A percentile compares a stretch with the other conserved stretches of the same genome.
phyloP scores from a whole-genome alignment of 2,113 vertebrate genomes.

The Recurvirostra avosetta region DNA sequence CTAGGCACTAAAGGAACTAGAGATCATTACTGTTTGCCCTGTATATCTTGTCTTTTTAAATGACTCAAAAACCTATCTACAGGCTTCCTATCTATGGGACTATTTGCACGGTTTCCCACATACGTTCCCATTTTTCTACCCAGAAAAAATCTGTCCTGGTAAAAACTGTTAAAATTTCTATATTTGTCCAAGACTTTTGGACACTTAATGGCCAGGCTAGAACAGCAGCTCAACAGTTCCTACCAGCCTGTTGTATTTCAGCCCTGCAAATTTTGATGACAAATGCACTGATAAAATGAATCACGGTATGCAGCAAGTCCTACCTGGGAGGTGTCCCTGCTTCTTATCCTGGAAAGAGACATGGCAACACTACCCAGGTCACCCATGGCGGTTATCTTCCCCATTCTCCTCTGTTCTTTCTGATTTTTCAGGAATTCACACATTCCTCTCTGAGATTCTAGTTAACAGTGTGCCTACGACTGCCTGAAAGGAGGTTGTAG shows the following conservation, averaged over 20 bases:
- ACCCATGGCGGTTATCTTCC: background rate
- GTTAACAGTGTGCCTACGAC: background rate
- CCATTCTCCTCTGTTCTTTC: background rate
- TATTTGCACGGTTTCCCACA: background rate
- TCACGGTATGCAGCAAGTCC: background rate
- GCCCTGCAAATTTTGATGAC: background rate
- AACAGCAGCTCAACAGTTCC: background rate
- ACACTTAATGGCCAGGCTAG: background rate
- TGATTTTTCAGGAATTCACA: background rate
- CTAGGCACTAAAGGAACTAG: background rate
- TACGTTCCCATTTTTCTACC: background rate
- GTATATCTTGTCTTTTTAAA: background rate
- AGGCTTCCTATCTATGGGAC: background rate
- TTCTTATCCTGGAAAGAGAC: background rate
- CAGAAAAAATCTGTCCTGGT: background rate
- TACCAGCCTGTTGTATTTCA: background rate
- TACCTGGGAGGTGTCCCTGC: background rate
- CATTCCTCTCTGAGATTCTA: background rate
- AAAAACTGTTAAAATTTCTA: background rate
- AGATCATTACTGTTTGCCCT: background rate
- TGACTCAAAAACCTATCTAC: background rate
- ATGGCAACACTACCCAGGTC: background rate
- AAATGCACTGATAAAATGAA: background rate
- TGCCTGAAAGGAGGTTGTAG: too few relatives aligned
- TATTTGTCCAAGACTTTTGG: background rate